Evolutionary conservation across 2,888 invertebrate genomes (phyloP), one percentile per base, ranked within the genome.

Genomic region (Incurvaria masculella): DNA sequence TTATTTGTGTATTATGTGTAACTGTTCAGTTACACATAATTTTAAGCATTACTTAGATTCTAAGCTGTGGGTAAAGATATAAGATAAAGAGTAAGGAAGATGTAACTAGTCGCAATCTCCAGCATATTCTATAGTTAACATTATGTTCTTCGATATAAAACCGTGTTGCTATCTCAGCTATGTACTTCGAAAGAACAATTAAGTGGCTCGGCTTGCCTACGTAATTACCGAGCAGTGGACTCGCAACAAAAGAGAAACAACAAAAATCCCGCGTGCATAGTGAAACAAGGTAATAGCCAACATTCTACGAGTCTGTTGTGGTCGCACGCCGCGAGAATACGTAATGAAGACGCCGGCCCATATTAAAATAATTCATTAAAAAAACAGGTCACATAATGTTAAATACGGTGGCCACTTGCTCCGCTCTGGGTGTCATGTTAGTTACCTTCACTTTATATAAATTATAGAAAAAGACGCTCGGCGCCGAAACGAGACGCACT

Each of bases 391-490:
- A 73, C 72, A 72, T 69, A 66, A 66, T 68, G 61, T 66, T 63
- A 40, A 46, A 66, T 65, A 14, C 33, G 33, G 33, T 33, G 33
- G 33, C 33, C 33, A 33, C 33, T 33, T 33, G 33, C 33, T n/a
- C 33, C 14, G 8, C 33, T 33, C 33, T 33, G 8, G 33, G 33
- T 33, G 33, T 33, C 72, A 69, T 72, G 71, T 76, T 76, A 75
- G 72, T 73, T 74, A 73, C 75, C 72, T 67, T 71, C 71, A 74
- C 68, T 69, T 69, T 66, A 72, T 74, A 75, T 76, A 75, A 73
- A 75, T 74, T 78, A 73, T 72, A 74, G 74, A 72, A 75, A 74
- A 78, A 74, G 75, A 73, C 74, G 73, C 68, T 68, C 68, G 64
- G 62, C 61, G 48, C 61, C 70, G 74, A 48, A 63, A 58, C 63